phyloP scores from a whole-genome alignment of 2,797 vertebrate species.

The Rhadinocentrus ornatus region DNA sequence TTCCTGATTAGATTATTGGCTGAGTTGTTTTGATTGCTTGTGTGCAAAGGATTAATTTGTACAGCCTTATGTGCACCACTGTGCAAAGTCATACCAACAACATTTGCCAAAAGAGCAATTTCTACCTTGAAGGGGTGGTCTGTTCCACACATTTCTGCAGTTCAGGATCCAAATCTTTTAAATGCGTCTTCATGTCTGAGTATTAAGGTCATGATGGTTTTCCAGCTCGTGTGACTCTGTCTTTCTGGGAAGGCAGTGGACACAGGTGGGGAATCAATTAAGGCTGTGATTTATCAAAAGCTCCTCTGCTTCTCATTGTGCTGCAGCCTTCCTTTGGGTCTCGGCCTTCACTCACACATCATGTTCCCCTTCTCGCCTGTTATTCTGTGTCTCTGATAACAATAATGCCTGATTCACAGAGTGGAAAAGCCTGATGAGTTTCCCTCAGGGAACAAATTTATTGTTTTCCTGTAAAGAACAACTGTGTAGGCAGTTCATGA shows the following conservation, averaged over 20 bases:
- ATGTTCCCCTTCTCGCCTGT: conserved; percentile 44
- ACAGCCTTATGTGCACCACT: conserved; percentile 45
- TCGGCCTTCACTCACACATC: conserved; percentile 58
- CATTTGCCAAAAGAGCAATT: conserved; percentile 41
- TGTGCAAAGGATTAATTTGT: conserved; percentile 48
- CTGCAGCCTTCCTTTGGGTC: conserved; percentile 70
- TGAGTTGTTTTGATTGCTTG: conserved; percentile 42
- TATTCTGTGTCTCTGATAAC: conserved; percentile 61
- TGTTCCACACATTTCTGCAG: conserved; percentile 24
- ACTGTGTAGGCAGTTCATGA: conserved; percentile 45
- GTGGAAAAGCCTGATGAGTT: conserved; percentile 61
- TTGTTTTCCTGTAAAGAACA: conserved; percentile 48
- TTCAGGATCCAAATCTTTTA: conserved; percentile 38
- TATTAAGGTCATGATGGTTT: conserved; percentile 40
- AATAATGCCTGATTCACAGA: conserved; percentile 60
- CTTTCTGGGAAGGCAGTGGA: conserved; percentile 73
- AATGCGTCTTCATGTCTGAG: conserved; percentile 48
- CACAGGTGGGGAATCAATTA: conserved; percentile 82
- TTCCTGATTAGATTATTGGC: conserved; percentile 54
- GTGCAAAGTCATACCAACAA: conserved; percentile 35
- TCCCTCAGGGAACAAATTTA: conserved; percentile 50
- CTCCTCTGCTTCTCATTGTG: conserved; percentile 73
- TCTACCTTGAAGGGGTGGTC: conserved; percentile 44
- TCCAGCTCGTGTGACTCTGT: conserved; percentile 59
- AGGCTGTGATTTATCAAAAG: conserved; percentile 72